phyloP scores from a whole-genome alignment of 2,888 invertebrate species.

The Torymus auratus region DNA sequence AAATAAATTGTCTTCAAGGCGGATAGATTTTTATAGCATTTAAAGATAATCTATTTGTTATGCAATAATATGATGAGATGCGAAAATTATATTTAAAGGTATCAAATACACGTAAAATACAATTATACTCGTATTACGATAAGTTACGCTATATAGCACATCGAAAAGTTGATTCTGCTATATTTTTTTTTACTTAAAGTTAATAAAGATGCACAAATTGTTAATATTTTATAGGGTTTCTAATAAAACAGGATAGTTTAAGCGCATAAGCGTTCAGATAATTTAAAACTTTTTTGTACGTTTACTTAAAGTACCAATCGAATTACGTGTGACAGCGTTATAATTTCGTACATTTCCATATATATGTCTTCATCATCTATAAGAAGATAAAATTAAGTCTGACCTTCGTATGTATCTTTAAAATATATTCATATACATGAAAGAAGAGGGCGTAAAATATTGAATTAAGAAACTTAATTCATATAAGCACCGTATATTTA shows the following conservation, averaged over 20 bases:
- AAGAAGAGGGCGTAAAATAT: slow-evolving; percentile 8
- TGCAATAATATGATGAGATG: too few species aligned
- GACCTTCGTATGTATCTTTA: slow-evolving; percentile 39
- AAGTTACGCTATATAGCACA: slow-evolving; percentile 21
- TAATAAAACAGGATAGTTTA: slow-evolving; percentile 51
- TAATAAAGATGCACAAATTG: slow-evolving; percentile 39
- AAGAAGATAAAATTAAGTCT: slow-evolving; percentile 47
- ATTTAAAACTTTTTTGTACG: slow-evolving; percentile 22
- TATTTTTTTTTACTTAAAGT: slow-evolving; percentile 22
- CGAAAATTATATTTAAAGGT: neutral
- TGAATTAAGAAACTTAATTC: slow-evolving; percentile 9
- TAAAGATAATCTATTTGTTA: too few species aligned
- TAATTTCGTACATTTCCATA: slow-evolving; percentile 31
- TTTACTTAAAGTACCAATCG: slow-evolving; percentile 12
- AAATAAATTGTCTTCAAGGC: too few species aligned
- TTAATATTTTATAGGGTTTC: slow-evolving; percentile 44
- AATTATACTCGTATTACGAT: slow-evolving; percentile 11
- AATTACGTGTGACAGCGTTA: slow-evolving; percentile 18
- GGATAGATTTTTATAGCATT: too few species aligned
- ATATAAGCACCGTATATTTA: slow-evolving; percentile 29
- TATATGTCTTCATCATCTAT: slow-evolving; percentile 6
- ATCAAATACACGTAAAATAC: neutral
- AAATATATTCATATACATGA: slow-evolving; percentile 26
- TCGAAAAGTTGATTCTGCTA: slow-evolving; percentile 14
- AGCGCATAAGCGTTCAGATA: slow-evolving; percentile 14